Evolutionary conservation across 2,888 invertebrate species (phyloP).

Genomic region (Strigamia transsilvanica): DNA sequence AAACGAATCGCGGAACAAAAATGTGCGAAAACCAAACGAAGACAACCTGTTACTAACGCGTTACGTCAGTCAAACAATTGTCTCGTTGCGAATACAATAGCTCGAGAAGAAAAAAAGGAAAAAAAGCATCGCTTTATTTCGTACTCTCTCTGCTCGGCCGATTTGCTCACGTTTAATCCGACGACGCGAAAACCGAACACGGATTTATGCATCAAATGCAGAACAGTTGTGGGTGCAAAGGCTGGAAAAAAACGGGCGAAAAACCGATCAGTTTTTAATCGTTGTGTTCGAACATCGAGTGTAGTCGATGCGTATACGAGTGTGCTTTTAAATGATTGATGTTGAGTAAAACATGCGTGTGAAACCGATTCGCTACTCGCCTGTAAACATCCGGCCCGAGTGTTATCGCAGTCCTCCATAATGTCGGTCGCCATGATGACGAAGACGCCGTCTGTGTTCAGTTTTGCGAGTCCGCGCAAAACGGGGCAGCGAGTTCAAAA

Average conservation of each 20-base stretch:
- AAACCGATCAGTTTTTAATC: neutral
- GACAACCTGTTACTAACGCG: constrained; percentile 9
- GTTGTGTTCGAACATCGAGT: neutral
- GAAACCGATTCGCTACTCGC: neutral
- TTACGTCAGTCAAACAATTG: constrained; percentile 30
- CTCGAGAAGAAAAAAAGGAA: neutral
- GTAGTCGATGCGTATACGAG: neutral
- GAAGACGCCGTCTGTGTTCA: neutral
- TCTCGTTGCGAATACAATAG: neutral
- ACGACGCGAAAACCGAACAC: neutral
- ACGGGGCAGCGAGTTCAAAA: neutral
- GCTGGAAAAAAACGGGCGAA: neutral
- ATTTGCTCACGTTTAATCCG: neutral
- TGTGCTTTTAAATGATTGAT: neutral
- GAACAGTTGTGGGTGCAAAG: neutral
- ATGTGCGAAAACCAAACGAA: neutral
- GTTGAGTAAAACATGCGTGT: neutral
- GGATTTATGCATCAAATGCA: neutral
- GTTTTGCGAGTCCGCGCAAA: neutral
- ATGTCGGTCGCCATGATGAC: constrained; percentile 28
- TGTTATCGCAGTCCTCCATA: constrained; percentile 24
- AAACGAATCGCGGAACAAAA: neutral
- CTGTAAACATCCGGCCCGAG: constrained; percentile 31
- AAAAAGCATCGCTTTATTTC: neutral
- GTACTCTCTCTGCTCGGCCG: neutral